These are phyloP conservation scores for Polypedilum pembai DNA, from an alignment of 1,140 invertebrate genomes.

Conservation along the genomic window DNA sequence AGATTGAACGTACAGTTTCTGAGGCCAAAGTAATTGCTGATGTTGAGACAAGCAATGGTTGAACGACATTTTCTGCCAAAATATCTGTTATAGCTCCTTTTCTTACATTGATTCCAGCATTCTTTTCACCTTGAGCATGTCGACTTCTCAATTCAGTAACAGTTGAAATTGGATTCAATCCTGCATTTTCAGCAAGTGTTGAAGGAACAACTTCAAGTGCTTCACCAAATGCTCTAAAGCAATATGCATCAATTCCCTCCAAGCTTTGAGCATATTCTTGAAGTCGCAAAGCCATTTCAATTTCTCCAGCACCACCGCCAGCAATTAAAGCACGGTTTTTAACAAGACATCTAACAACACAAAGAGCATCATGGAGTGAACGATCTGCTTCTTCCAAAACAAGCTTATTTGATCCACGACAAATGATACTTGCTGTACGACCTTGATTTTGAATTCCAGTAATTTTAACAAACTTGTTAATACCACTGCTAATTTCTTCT, in stretches of 20 bases:
- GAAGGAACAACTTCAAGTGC: slow-evolving; percentile 95
- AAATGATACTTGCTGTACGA: slow-evolving; percentile 85
- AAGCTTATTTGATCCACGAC: slow-evolving; percentile 95
- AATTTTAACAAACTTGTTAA: slow-evolving; percentile 89
- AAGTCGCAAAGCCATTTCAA: slow-evolving; percentile 82
- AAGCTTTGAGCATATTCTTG: slow-evolving; percentile 74
- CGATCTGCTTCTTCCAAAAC: slow-evolving; percentile 92
- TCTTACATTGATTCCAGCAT: slow-evolving; percentile 93
- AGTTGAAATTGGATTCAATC: slow-evolving; percentile 94
- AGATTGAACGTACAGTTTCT: slow-evolving; percentile 94
- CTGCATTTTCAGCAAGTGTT: slow-evolving; percentile 98
- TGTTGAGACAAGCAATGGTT: slow-evolving; percentile 90
- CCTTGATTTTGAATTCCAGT: slow-evolving; percentile 85
- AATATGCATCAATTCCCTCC: slow-evolving; percentile 90
- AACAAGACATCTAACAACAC: slow-evolving; percentile 94
- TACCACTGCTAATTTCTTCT: slow-evolving; percentile 87
- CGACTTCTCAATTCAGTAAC: slow-evolving; percentile 94
- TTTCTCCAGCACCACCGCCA: slow-evolving; percentile 96
- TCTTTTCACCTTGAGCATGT: slow-evolving; percentile 77
- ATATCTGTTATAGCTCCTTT: slow-evolving; percentile 95
- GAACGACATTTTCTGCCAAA: slow-evolving; percentile 93
- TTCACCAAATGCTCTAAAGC: slow-evolving; percentile 88
- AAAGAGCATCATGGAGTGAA: slow-evolving; percentile 96
- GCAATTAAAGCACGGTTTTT: slow-evolving; percentile 85
- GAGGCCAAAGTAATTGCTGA: slow-evolving; percentile 91